These are phyloP conservation scores for Heptranchias perlo DNA, from an alignment of 2,113 vertebrate species.

Conservation along the genomic window DNA sequence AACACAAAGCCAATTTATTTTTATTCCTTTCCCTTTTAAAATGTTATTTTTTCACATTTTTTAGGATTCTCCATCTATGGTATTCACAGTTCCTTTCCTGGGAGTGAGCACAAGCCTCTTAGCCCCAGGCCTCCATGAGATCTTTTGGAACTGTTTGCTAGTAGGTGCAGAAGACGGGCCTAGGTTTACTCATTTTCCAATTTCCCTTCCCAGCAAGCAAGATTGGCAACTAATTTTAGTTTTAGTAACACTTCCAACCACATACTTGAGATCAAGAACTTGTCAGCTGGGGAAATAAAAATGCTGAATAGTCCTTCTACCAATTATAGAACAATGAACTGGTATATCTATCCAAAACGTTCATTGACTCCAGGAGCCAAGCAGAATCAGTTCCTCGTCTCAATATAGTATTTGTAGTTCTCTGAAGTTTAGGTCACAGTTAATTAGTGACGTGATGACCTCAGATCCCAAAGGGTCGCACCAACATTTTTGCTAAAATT, in stretches of 20 bases:
- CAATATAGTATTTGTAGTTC: too few relatives aligned
- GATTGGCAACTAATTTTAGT: neutral
- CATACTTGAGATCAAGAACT: neutral
- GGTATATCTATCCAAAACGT: neutral
- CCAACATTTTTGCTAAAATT: too few relatives aligned
- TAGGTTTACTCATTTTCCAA: neutral
- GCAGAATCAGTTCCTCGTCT: too few relatives aligned
- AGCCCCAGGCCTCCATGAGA: neutral
- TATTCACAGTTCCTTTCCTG: neutral
- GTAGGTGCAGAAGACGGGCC: too few relatives aligned
- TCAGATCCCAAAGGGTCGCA: too few relatives aligned
- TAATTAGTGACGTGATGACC: too few relatives aligned
- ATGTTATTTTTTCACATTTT: neutral
- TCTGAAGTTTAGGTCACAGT: too few relatives aligned
- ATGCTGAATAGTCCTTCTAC: neutral
- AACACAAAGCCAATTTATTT: neutral
- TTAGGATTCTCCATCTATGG: neutral
- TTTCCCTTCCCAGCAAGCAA: neutral
- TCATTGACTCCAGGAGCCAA: neutral
- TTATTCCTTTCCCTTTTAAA: neutral
- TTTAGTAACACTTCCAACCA: neutral
- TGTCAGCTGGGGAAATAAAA: neutral
- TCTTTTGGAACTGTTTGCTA: neutral
- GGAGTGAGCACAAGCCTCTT: neutral
- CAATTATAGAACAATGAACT: neutral